These are phyloP conservation scores for Rotaria socialis DNA, from an alignment of 2,888 invertebrate genomes.

Conservation along the genomic window DNA sequence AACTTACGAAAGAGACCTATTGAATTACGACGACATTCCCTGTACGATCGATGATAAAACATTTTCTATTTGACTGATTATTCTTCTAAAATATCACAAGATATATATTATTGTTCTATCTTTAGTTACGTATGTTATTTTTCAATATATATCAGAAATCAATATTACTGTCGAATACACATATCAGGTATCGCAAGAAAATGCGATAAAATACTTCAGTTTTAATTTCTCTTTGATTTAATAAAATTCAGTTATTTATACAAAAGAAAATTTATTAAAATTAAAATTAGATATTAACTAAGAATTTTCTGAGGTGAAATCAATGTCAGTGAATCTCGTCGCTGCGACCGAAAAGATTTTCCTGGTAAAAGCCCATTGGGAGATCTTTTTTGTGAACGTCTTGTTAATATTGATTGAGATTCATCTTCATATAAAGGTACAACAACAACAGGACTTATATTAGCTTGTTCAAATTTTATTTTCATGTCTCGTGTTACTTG, in stretches of 20 bases:
- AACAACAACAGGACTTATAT: neutral
- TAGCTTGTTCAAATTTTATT: slow-evolving; percentile 29
- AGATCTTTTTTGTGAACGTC: neutral
- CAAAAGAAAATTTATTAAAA: neutral
- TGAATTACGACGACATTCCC: slow-evolving; percentile 2
- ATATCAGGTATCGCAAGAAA: neutral
- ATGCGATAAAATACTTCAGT: neutral
- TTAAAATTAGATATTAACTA: neutral
- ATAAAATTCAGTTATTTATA: neutral
- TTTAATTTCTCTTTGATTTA: neutral
- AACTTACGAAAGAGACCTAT: neutral
- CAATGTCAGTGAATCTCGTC: slow-evolving; percentile 24
- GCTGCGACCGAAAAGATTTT: slow-evolving; percentile 26
- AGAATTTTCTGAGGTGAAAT: neutral
- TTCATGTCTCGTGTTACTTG: slow-evolving; percentile 9
- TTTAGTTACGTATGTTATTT: neutral
- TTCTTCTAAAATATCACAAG: neutral
- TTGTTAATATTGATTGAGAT: neutral
- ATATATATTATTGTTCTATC: neutral
- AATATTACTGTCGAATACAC: neutral
- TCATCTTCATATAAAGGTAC: slow-evolving; percentile 16
- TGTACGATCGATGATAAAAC: neutral
- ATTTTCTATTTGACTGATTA: slow-evolving; percentile 1
- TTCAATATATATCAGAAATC: neutral
- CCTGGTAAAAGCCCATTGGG: slow-evolving; percentile 13